Conservation (phyloP, 2,113 vertebrate genomes). For the Hylia prasina region DNA sequence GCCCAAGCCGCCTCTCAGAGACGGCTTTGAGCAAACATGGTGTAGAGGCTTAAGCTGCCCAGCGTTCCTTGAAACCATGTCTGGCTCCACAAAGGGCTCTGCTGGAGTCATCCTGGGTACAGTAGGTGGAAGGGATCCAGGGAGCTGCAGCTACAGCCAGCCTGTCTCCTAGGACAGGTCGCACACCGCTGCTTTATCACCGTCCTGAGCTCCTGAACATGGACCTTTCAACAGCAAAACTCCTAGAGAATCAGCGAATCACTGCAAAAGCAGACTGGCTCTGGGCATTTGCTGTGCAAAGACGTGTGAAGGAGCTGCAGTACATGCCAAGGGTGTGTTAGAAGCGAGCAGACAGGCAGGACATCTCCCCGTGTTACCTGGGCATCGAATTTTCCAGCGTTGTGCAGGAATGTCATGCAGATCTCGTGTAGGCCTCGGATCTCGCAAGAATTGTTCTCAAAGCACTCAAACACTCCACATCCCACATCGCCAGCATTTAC, state of each 20-base stretch:
- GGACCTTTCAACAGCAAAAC: background rate
- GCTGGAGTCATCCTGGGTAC: background rate
- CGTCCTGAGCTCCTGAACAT: background rate
- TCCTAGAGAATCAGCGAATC: background rate
- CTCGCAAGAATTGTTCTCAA: constrained; percentile 99
- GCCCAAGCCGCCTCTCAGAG: background rate
- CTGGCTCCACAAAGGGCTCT: background rate
- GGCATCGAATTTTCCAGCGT: constrained; percentile 98
- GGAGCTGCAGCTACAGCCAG: background rate
- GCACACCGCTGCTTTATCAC: background rate
- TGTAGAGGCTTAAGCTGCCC: background rate
- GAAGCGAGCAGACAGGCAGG: background rate
- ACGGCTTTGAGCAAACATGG: background rate
- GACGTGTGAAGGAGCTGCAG: background rate
- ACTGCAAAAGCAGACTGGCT: background rate
- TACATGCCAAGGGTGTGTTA: background rate
- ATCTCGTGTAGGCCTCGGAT: constrained; percentile 97
- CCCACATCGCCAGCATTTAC: constrained; percentile 96
- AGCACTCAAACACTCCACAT: constrained; percentile 98
- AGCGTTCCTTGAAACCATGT: background rate
- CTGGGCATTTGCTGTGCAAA: background rate
- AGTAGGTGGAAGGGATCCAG: background rate
- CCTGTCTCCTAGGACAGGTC: background rate
- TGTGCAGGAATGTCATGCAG: constrained; percentile 98
- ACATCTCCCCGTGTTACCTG: constrained; percentile 79